phyloP scores from a whole-genome alignment of 2,888 invertebrate species.

The Ypsolopha sequella region DNA sequence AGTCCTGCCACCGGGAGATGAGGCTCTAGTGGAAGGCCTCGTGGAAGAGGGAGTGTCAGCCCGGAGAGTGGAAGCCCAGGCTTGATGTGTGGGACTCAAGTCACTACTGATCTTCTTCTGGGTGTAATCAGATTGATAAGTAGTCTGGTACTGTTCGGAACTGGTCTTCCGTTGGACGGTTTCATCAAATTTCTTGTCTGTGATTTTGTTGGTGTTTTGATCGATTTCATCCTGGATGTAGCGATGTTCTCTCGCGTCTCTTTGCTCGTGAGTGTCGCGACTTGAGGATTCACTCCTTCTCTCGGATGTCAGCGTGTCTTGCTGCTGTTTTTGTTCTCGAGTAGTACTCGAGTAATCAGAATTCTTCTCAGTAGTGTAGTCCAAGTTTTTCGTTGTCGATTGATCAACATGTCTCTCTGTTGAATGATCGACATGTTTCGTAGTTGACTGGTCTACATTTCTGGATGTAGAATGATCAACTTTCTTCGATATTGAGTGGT shows the following conservation, averaged over 20 bases:
- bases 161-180: slow-evolving; percentile 33
- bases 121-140: slow-evolving; percentile 70
- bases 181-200: slow-evolving; percentile 32
- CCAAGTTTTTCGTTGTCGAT: neutral
- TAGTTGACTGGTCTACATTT: neutral
- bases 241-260: slow-evolving; percentile 12
- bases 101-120: slow-evolving; percentile 73
- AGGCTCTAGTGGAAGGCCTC: slow-evolving; percentile 53
- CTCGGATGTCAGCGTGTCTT: neutral
- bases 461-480: neutral
- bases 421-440: neutral
- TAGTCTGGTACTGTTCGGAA: slow-evolving; percentile 69
- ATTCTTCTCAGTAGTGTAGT: neutral
- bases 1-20: slow-evolving; percentile 66
- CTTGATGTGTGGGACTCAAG: slow-evolving; percentile 79
- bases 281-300: neutral
- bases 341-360: neutral
- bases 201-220: slow-evolving; percentile 16
- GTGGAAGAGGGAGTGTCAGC: slow-evolving; percentile 66
- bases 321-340: neutral
- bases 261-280: neutral
- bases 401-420: neutral
- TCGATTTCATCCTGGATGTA: slow-evolving; percentile 24
- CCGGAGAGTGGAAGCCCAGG: slow-evolving; percentile 80
- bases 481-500: neutral